Base-by-base conservation (phyloP, 2,888 invertebrate genomes). In the Agrochola lychnidis region DNA sequence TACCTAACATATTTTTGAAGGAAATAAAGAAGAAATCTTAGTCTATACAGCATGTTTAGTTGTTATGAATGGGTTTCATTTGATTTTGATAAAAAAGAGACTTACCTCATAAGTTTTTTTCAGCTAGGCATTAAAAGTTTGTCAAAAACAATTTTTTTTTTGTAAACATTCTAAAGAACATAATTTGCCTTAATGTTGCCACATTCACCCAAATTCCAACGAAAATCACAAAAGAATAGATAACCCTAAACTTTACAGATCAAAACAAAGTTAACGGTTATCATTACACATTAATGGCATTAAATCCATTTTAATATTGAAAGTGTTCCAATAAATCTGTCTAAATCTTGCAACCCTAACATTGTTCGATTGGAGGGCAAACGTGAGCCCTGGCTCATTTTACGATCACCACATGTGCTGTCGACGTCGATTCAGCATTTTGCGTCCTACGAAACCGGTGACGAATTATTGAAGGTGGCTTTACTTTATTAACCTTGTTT, bases 381-480 rank as follows among this genome's bases (percentile, higher is more conserved):
- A 82, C 83, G 85, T 83, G 81, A 81, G 76, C 73, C 76, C 75
- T 74, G 78, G 79, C 80, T 81, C 82, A 87, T 82, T 92, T 92
- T 91, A 92, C 89, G 92, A 87, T 73, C 73, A 80, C 86, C 89
- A 87, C 92, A 92, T 88, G 84, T 91, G 92, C 83, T 78, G 70
- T 72, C 84, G 79, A 88, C 74, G 87, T 82, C 84, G 85, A 90
- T 77, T 89, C 88, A 83, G 88, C 89, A 80, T 78, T 84, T 76
- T 76, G 76, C 66, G 70, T 80, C 73, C 76, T 25, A 83, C 79
- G 78, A 73, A 78, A 79, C 77, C 73, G 64, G 81, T 89, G 83
- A 89, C 87, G 87, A 85, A 89, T 89, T 89, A 89, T 90, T 88
- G 86, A 87, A 90, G 89, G 90, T 90, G 83, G 88, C 88, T 87